A percentile compares a stretch with the other conserved stretches of the same genome.
These are phyloP conservation scores for Lamellibrachia satsuma DNA, from an alignment of 2,888 invertebrate genomes.

Conservation along the genomic window DNA sequence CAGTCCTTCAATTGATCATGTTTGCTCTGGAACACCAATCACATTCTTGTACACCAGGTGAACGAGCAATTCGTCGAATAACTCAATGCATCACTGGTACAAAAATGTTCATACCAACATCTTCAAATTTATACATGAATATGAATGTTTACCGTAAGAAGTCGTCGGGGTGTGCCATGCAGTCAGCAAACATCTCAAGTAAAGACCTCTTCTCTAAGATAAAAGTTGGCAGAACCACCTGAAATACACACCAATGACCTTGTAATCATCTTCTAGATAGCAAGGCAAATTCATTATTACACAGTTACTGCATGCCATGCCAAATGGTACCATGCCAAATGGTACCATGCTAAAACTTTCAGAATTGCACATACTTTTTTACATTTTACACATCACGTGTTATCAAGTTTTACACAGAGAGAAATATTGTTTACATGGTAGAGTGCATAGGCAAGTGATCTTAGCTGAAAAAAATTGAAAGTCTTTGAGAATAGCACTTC, in stretches of 20 bases:
- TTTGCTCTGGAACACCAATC: neutral
- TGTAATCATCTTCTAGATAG: neutral
- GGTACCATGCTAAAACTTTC: neutral
- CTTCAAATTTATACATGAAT: neutral
- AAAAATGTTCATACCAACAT: neutral
- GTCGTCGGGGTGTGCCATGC: constrained; percentile 65
- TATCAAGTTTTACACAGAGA: too few relatives aligned
- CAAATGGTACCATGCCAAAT: neutral
- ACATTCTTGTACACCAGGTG: neutral
- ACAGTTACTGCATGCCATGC: too few relatives aligned
- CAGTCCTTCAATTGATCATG: neutral
- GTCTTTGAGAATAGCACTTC: too few relatives aligned
- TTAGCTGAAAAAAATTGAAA: too few relatives aligned
- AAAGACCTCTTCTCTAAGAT: constrained; percentile 68
- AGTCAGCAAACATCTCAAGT: constrained; percentile 69
- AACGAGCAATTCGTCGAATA: neutral
- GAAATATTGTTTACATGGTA: too few relatives aligned
- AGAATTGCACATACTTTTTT: neutral
- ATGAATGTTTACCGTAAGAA: neutral
- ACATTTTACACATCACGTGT: neutral
- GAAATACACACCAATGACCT: constrained; percentile 24
- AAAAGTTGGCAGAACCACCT: constrained; percentile 68
- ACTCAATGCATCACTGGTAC: neutral
- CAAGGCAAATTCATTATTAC: neutral
- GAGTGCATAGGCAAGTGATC: too few relatives aligned